Base-by-base conservation (phyloP, 2,888 invertebrate species). In the Erebia palarica region DNA sequence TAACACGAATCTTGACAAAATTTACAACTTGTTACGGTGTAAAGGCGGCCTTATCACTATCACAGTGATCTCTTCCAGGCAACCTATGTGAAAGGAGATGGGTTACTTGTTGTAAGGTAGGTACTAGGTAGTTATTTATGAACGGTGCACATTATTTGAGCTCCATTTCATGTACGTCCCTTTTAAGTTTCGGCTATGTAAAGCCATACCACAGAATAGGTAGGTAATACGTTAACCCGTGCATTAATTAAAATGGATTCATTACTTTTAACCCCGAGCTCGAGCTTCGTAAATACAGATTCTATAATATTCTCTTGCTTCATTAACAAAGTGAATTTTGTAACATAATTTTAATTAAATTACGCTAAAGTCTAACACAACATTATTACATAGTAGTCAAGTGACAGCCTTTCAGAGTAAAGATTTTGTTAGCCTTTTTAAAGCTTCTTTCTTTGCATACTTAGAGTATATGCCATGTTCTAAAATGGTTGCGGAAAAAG, bases 221-320 rank as follows among this genome's bases (percentile, higher is more conserved):
- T 27, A 27, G 2, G 27, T 27, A 27, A 27, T 27, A 13, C 14
- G 65, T 55, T 65, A 51, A 57, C 36, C 27, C 51, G 58, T 66
- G 49, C n/a, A 49, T 67, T 67, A 68, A 68, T 68, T 68, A 60
- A 60, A 51, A 60, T 60, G 42, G 51, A 61, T 68, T 42, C 10
- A 68, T 68, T 68, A 68, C 60, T 60, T 53, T 68, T 36, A 53
- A 8, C 21, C 13, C 51, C 8, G 68, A 51, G 60, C 18, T 18
- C 60, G 18, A 27, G 21, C 27, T 27, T 59, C 60, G 42, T 60
- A 42, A 60, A 60, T 53, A 49, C 67, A 49, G 67, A 67, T 58
- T 44, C 49, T 58, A 58, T 60, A 66, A 55, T 21, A 42, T 42
- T 60, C 53, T 42, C 42, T 51, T 60, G 60, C 49, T 53, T 42